Conservation (phyloP, 2,888 invertebrate genomes). For the Gastrophysa polygoni region DNA sequence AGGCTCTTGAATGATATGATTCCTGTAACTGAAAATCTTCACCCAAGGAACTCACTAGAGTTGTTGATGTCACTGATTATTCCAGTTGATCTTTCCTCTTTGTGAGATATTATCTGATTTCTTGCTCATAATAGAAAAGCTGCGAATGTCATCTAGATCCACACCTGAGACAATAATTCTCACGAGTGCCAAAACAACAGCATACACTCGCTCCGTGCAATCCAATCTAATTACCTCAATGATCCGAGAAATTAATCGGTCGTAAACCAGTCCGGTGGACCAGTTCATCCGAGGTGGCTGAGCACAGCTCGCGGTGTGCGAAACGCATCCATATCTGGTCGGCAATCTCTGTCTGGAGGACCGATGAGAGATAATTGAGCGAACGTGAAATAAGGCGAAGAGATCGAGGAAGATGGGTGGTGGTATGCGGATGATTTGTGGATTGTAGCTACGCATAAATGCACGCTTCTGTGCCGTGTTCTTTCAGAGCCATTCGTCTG, state of each 20-base stretch:
- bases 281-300: slow-evolving; percentile 2
- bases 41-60: no score
- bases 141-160: no score
- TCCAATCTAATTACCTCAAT: slow-evolving; percentile 19
- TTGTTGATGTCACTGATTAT: no score
- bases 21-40: no score
- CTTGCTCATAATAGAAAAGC: no score
- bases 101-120: no score
- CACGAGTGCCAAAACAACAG: background rate
- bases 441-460: background rate
- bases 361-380: slow-evolving; percentile 12
- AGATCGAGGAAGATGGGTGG: no score
- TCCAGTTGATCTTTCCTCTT: no score
- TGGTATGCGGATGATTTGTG: background rate
- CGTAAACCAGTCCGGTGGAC: slow-evolving; percentile 3
- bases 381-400: background rate
- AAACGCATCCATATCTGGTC: slow-evolving; percentile 15
- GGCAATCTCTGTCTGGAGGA: slow-evolving; percentile 17
- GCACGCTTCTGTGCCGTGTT: background rate
- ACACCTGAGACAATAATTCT: no score
- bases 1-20: no score
- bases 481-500: background rate
- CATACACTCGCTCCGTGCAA: background rate
- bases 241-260: slow-evolving; percentile 22
- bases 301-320: slow-evolving; percentile 14